A percentile compares a stretch with the other conserved stretches of the same genome.
phyloP scores from a whole-genome alignment of 1,140 invertebrate species.

The Drosophila tsacasi region DNA sequence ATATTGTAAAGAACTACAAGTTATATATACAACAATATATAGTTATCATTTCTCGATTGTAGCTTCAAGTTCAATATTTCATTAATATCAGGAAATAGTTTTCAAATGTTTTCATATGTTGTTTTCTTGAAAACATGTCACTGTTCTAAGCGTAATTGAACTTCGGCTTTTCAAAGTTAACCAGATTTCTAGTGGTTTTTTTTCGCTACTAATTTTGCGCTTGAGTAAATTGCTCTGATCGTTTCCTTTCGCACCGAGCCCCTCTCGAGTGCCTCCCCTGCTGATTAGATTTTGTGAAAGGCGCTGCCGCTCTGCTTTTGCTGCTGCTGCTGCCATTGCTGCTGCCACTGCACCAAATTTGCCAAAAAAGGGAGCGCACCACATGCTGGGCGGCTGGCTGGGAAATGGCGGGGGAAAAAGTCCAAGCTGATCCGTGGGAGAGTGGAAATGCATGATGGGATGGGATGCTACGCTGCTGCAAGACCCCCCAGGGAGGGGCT shows the following conservation, averaged over 20 bases:
- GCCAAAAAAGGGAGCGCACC: slow-evolving; percentile 80
- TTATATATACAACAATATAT: background rate
- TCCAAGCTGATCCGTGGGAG: slow-evolving; percentile 37
- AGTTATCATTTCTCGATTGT: background rate
- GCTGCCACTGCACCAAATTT: slow-evolving; percentile 73
- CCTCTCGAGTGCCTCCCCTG: slow-evolving; percentile 44
- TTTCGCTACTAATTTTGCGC: slow-evolving; percentile 76
- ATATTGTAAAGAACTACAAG: no score
- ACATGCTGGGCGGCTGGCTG: slow-evolving; percentile 63
- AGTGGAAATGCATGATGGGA: slow-evolving; percentile 47
- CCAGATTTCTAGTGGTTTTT: slow-evolving; percentile 33
- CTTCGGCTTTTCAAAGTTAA: slow-evolving; percentile 17
- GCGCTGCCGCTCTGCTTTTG: slow-evolving; percentile 49
- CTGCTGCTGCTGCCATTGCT: slow-evolving; percentile 3
- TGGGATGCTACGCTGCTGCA: slow-evolving; percentile 45
- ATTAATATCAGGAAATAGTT: background rate
- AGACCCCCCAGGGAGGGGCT: slow-evolving; percentile 59
- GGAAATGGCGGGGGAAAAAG: slow-evolving; percentile 3
- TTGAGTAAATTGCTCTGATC: slow-evolving; percentile 78
- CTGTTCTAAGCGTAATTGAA: slow-evolving; percentile 22
- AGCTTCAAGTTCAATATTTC: background rate
- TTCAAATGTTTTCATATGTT: no score
- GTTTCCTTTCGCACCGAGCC: slow-evolving; percentile 46
- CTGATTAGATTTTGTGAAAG: slow-evolving; percentile 83
- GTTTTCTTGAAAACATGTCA: background rate